These are phyloP conservation scores for Shargacucullia verbasci DNA, from an alignment of 2,888 invertebrate genomes.

Conservation along the genomic window DNA sequence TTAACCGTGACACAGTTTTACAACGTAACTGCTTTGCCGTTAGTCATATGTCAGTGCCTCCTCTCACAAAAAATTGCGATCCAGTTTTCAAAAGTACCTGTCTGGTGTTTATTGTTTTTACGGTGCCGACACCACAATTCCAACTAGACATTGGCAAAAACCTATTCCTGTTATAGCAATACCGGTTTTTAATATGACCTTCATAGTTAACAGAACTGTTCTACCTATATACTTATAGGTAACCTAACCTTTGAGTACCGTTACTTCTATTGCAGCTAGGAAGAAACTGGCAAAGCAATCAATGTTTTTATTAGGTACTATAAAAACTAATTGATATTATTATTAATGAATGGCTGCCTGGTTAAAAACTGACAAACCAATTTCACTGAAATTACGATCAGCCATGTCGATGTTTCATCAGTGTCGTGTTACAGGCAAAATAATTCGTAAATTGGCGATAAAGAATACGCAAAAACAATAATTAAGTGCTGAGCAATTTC, in stretches of 20 bases:
- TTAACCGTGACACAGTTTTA: conserved; percentile 54
- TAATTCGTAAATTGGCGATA: conserved; percentile 46
- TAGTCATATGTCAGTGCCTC: conserved; percentile 46
- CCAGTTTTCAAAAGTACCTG: conserved; percentile 68
- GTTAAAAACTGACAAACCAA: conserved; percentile 12
- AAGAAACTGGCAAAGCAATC: conserved; percentile 23
- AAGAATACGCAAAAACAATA: conserved; percentile 51
- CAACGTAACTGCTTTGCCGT: conserved; percentile 40
- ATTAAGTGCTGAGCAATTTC: conserved; percentile 53
- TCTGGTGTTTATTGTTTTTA: conserved; percentile 77
- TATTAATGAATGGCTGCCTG: conserved; percentile 14
- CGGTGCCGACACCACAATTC: conserved; percentile 46
- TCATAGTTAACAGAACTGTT: conserved; percentile 58
- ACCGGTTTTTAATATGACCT: conserved; percentile 76
- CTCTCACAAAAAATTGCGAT: conserved; percentile 58
- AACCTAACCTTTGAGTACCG: conserved; percentile 57
- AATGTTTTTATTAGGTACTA: conserved; percentile 7
- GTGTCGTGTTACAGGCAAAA: conserved; percentile 4
- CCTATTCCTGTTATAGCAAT: conserved; percentile 66
- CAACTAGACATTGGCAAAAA: conserved; percentile 66
- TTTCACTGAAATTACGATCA: conserved; percentile 13
- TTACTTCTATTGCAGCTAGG: conserved; percentile 46
- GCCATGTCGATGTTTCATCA: background rate
- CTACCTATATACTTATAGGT: conserved; percentile 49
- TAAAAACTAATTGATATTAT: conserved; percentile 33